A percentile compares a stretch with the other conserved stretches of the same genome.
These are phyloP conservation scores for Prunella himalayana DNA, from an alignment of 2,113 vertebrate species.

Conservation along the genomic window DNA sequence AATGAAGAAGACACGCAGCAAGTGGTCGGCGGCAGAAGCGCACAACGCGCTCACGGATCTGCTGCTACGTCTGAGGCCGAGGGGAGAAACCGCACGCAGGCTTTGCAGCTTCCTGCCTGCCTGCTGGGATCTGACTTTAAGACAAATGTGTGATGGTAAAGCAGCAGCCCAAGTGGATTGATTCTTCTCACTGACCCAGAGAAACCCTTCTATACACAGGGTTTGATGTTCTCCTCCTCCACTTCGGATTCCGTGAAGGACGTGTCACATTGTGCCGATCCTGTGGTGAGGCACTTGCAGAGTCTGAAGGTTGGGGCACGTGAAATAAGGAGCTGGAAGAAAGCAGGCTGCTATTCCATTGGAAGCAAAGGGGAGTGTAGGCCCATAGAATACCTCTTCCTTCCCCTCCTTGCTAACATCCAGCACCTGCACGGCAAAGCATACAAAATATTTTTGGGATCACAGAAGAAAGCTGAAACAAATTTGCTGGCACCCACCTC, in stretches of 20 bases:
- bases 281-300: conserved; percentile 95
- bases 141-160: conserved; percentile 55
- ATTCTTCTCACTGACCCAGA: not conserved
- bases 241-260: not conserved
- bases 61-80: not conserved
- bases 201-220: not conserved
- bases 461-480: not conserved
- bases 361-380: conserved; percentile 92
- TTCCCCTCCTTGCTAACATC: conserved; percentile 92
- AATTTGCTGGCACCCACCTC: not conserved
- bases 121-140: not conserved
- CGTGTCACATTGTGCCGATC: conserved; percentile 80
- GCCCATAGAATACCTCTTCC: conserved; percentile 95
- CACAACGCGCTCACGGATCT: not conserved
- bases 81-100: not conserved
- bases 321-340: conserved; percentile 91
- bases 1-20: not conserved
- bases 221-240: not conserved
- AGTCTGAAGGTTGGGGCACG: conserved; percentile 92
- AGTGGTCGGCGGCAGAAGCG: conserved; percentile 8
- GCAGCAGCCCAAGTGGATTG: conserved; percentile 15
- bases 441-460: not conserved
- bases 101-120: not conserved
- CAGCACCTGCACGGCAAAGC: conserved; percentile 79
- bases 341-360: conserved; percentile 94